Evolutionary conservation across 2,113 vertebrate species (phyloP).

Genomic region (Blennius ocellaris): DNA sequence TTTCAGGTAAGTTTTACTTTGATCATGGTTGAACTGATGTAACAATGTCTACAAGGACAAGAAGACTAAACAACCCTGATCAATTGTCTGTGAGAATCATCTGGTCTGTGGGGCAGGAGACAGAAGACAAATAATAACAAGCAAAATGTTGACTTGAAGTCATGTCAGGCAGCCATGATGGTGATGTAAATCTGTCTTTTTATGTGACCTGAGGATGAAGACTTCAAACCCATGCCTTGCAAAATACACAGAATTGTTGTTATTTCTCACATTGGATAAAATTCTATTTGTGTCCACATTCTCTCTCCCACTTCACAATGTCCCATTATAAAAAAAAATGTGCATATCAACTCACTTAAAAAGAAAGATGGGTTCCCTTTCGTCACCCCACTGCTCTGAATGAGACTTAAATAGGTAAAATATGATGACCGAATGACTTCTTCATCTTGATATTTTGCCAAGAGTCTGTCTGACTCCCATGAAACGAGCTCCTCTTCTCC

Average conservation of each 20-base stretch:
- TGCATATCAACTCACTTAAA: not conserved
- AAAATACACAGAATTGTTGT: not conserved
- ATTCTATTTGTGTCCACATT: not conserved
- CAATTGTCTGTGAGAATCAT: constrained; percentile 11
- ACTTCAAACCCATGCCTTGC: not conserved
- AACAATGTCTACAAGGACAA: not conserved
- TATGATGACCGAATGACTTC: constrained; percentile 33
- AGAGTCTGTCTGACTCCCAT: constrained; percentile 11
- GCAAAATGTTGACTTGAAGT: not conserved
- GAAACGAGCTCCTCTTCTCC: constrained; percentile 33
- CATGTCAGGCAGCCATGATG: constrained; percentile 3
- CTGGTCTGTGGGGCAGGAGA: constrained; percentile 5
- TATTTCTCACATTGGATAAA: not conserved
- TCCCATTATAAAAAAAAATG: not conserved
- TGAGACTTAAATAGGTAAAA: constrained; percentile 35
- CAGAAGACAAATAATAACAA: constrained; percentile 13
- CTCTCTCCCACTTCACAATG: not conserved
- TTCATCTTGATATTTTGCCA: constrained; percentile 23
- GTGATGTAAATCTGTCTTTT: not conserved
- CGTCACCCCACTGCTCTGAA: constrained; percentile 29
- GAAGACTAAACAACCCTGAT: not conserved
- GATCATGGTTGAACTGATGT: not conserved
- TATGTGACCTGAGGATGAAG: not conserved
- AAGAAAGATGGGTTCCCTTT: not conserved
- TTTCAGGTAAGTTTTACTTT: not conserved